Evolutionary conservation across 2,797 vertebrate species (phyloP).

Genomic region (Adrianichthys oophorus): DNA sequence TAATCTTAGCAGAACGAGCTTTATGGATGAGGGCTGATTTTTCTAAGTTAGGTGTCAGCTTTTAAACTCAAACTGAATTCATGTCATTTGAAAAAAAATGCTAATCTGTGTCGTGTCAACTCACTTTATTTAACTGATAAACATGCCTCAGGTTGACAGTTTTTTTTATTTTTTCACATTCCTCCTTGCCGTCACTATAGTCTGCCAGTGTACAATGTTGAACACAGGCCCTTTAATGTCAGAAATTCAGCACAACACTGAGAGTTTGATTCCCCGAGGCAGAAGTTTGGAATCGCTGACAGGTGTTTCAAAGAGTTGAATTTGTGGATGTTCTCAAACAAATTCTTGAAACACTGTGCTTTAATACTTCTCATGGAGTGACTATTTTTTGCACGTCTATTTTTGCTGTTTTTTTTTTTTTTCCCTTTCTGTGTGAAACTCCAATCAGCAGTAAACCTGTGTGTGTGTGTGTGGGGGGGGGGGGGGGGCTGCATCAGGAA

Average conservation of each 20-base stretch:
- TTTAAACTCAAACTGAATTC: constrained; percentile 15
- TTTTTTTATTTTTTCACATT: constrained; percentile 6
- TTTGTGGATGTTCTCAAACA: constrained; percentile 71
- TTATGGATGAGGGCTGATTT: constrained; percentile 21
- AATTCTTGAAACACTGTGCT: constrained; percentile 60
- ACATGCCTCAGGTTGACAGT: constrained; percentile 33
- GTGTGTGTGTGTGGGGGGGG: constrained; percentile 21
- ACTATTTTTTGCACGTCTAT: constrained; percentile 63
- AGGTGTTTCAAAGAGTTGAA: constrained; percentile 73
- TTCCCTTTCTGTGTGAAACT: constrained; percentile 29
- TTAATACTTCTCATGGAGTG: constrained; percentile 55
- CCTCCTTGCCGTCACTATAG: constrained; percentile 25
- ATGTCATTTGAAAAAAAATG: constrained; percentile 25
- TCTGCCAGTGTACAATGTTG: constrained; percentile 41
- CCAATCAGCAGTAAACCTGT: constrained; percentile 49
- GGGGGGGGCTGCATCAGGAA: constrained; percentile 28
- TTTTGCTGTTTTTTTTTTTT: constrained; percentile 39
- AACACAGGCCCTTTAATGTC: constrained; percentile 57
- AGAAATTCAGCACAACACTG: constrained; percentile 50
- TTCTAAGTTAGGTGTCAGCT: constrained; percentile 25
- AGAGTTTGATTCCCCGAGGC: constrained; percentile 70
- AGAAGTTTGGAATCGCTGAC: constrained; percentile 63
- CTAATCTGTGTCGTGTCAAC: constrained; percentile 40
- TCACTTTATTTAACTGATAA: constrained; percentile 36
- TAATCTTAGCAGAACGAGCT: constrained; percentile 51